Conservation (phyloP, 2,113 vertebrate species). For the Xyrauchen texanus region DNA sequence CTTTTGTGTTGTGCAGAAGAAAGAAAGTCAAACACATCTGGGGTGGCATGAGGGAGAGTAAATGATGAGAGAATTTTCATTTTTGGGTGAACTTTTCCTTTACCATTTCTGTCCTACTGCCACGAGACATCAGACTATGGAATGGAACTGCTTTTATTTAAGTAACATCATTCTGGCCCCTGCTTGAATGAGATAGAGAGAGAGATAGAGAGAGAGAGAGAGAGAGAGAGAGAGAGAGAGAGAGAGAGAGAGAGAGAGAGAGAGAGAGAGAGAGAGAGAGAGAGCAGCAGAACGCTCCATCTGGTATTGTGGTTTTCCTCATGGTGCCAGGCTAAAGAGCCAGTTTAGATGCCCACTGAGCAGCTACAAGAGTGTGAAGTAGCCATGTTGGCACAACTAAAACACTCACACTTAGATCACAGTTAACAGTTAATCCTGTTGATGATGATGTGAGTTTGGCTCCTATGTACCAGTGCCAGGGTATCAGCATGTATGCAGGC, state of each 20-base stretch:
- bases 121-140: no score
- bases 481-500: not conserved
- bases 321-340: constrained; percentile 53
- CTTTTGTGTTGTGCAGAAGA: no score
- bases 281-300: constrained; percentile 36
- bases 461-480: not conserved
- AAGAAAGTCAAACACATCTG: no score
- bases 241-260: not conserved
- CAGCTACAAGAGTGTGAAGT: constrained; percentile 52
- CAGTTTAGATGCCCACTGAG: constrained; percentile 53
- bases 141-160: no score
- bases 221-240: no score
- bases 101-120: no score
- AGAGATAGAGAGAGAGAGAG: not conserved
- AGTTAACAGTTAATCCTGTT: constrained; percentile 37
- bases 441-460: constrained; percentile 24
- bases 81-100: no score
- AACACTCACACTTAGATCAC: constrained; percentile 14
- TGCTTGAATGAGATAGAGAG: not conserved
- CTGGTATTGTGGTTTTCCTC: constrained; percentile 30
- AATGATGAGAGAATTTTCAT: no score
- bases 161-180: no score
- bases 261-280: not conserved
- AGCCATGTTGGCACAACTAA: constrained; percentile 46
- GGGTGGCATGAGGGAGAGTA: no score